Conservation (phyloP, 2,888 invertebrate genomes). For the Hyalella azteca region DNA sequence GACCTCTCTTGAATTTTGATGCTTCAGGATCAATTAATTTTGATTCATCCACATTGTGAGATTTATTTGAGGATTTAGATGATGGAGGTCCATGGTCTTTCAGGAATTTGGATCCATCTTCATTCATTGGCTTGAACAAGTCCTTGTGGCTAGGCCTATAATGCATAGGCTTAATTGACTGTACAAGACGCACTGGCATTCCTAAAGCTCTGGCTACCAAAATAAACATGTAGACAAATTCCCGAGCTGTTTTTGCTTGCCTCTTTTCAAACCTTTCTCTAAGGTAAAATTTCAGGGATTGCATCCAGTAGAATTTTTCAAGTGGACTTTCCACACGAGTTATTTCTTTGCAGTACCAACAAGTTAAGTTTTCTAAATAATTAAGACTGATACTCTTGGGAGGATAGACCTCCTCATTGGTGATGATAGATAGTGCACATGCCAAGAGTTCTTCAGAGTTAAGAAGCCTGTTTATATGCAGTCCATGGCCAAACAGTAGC, state of each 20-base stretch:
- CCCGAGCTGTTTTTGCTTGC: constrained; percentile 71
- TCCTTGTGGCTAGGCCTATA: constrained; percentile 72
- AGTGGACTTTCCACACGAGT: constrained; percentile 60
- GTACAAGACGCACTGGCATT: constrained; percentile 78
- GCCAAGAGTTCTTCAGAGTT: constrained; percentile 74
- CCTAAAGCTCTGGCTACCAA: constrained; percentile 79
- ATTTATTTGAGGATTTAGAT: neutral
- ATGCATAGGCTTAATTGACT: constrained; percentile 79
- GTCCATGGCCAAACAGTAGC: constrained; percentile 81
- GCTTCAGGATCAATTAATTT: too few species aligned
- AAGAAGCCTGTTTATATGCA: constrained; percentile 70
- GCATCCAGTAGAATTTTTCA: constrained; percentile 68
- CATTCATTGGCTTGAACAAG: constrained; percentile 29
- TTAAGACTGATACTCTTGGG: constrained; percentile 74
- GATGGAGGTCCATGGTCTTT: neutral
- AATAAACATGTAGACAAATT: constrained; percentile 78
- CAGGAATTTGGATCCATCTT: neutral
- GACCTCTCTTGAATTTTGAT: constrained; percentile 74
- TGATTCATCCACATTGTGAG: constrained; percentile 83
- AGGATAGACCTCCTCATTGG: constrained; percentile 77
- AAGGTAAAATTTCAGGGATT: constrained; percentile 69
- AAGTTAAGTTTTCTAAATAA: constrained; percentile 78
- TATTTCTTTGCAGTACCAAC: constrained; percentile 73
- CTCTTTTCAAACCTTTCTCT: constrained; percentile 64
- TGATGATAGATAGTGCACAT: constrained; percentile 75